Percentiles rank a stretch among this genome's conserved stretches.
These are phyloP conservation scores for Apteryx owenii DNA, from an alignment of 2,113 vertebrate genomes.

Conservation along the genomic window DNA sequence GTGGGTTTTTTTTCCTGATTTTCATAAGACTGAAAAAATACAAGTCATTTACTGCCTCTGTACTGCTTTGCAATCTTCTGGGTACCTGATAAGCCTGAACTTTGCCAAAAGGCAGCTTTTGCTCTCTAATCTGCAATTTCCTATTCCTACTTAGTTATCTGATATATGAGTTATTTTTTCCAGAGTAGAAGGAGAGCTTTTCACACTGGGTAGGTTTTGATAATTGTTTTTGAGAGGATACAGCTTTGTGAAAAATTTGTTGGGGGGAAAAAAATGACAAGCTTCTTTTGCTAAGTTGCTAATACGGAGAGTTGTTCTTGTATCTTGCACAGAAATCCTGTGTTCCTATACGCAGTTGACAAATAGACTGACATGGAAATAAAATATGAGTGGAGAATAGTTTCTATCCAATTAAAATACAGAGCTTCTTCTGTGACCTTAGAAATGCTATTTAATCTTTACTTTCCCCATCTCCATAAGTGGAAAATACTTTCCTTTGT, in stretches of 20 bases:
- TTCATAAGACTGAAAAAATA: neutral
- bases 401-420: neutral
- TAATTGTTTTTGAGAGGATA: conserved; percentile 29
- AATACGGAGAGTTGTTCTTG: neutral
- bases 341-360: neutral
- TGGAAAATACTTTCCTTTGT: neutral
- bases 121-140: conserved; percentile 60
- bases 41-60: neutral
- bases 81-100: conserved; percentile 33
- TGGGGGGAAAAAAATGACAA: neutral
- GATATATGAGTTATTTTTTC: neutral
- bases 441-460: neutral
- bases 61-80: conserved; percentile 13
- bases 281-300: neutral
- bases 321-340: neutral
- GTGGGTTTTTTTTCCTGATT: neutral
- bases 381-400: neutral
- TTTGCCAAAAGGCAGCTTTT: conserved; percentile 48
- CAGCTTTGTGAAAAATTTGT: neutral
- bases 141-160: conserved; percentile 46
- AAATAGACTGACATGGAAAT: neutral
- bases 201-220: neutral
- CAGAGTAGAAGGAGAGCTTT: neutral
- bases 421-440: neutral
- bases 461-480: neutral